Evolutionary conservation across 2,888 invertebrate genomes (phyloP).

Genomic region (Cerceris ruficornis): DNA sequence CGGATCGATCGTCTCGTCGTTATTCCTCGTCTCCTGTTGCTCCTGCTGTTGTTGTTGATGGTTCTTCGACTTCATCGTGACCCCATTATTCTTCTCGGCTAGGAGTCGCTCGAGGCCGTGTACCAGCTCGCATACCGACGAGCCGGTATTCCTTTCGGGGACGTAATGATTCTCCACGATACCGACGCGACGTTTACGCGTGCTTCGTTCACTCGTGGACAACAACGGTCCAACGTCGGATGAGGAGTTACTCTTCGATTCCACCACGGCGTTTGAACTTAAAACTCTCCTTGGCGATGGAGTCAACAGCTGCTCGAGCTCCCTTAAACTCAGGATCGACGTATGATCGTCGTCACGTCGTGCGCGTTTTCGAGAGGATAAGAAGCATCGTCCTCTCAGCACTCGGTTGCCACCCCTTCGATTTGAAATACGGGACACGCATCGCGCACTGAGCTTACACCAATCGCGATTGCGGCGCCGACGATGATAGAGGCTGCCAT

Average conservation of each 20-base stretch:
- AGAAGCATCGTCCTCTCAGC: slow-evolving; percentile 41
- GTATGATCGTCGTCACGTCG: slow-evolving; percentile 25
- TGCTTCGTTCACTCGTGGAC: slow-evolving; percentile 21
- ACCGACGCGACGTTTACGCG: slow-evolving; percentile 60
- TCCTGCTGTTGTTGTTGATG: slow-evolving; percentile 8
- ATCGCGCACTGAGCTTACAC: slow-evolving; percentile 50
- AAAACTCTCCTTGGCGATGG: not conserved
- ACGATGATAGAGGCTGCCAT: slow-evolving; percentile 44
- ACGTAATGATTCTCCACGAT: slow-evolving; percentile 62
- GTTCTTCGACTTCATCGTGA: slow-evolving; percentile 66
- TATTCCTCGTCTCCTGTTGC: not conserved
- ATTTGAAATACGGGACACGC: slow-evolving; percentile 50
- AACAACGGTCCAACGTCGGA: slow-evolving; percentile 9
- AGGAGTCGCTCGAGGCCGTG: slow-evolving; percentile 44
- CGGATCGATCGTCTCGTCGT: slow-evolving; percentile 44
- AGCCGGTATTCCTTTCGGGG: slow-evolving; percentile 46
- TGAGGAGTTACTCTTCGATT: slow-evolving; percentile 10
- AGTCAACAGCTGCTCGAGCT: slow-evolving; percentile 26
- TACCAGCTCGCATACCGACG: slow-evolving; percentile 53
- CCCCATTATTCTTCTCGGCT: slow-evolving; percentile 31
- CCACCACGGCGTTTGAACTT: not conserved
- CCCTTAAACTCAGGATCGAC: not conserved
- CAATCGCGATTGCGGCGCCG: slow-evolving; percentile 50
- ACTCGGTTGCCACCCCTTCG: slow-evolving; percentile 26
- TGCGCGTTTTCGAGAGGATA: slow-evolving; percentile 28